phyloP scores from a whole-genome alignment of 2,888 invertebrate species.

The Aphrophora alni region DNA sequence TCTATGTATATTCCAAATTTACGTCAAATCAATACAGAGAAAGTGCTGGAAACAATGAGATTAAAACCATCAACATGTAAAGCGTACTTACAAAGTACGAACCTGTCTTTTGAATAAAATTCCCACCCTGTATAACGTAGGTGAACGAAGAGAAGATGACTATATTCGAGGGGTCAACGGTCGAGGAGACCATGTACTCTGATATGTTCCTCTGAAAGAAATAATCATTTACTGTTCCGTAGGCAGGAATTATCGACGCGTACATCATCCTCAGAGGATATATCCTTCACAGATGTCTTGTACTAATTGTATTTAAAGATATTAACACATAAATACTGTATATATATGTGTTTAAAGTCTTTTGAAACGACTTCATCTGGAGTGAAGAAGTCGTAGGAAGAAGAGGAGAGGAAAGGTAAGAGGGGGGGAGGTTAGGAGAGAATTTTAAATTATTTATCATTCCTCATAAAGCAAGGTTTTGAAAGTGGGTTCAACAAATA shows the following conservation, averaged over 20 bases:
- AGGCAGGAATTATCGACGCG: too few species aligned
- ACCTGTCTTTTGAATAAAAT: background rate
- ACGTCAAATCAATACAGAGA: too few species aligned
- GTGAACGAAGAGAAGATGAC: background rate
- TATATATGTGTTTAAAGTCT: background rate
- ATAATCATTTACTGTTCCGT: too few species aligned
- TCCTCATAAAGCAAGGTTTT: slow-evolving; percentile 12
- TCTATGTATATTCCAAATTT: too few species aligned
- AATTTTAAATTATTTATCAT: background rate
- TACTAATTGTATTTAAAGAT: background rate
- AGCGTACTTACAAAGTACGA: too few species aligned
- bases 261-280: too few species aligned
- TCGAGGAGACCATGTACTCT: too few species aligned
- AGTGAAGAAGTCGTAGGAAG: background rate
- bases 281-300: too few species aligned
- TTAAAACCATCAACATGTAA: too few species aligned
- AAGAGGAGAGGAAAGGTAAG: background rate
- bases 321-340: background rate
- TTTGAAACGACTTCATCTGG: background rate
- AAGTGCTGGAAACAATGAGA: too few species aligned
- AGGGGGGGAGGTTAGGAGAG: too few species aligned
- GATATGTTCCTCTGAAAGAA: too few species aligned
- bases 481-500: slow-evolving; percentile 33
- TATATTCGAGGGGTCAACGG: background rate
- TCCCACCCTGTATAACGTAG: background rate